Percentiles rank a stretch among this genome's conserved stretches.
phyloP scores from a whole-genome alignment of 2,888 invertebrate species.

The Sphaerophoria taeniata region DNA sequence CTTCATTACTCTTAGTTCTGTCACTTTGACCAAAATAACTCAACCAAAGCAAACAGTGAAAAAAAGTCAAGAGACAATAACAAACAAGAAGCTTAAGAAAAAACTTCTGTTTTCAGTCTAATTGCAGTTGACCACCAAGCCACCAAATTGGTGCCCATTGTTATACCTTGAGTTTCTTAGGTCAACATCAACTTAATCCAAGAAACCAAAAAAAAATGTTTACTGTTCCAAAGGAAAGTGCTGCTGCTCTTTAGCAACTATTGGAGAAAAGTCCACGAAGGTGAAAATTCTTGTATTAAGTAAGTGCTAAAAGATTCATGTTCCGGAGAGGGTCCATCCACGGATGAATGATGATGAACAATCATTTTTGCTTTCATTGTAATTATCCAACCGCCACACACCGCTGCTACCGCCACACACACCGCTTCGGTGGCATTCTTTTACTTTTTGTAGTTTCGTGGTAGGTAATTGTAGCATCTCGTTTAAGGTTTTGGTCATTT shows the following conservation, averaged over 20 bases:
- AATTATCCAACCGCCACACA: slow-evolving; percentile 18
- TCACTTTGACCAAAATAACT: slow-evolving; percentile 35
- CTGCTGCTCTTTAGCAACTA: slow-evolving; percentile 2
- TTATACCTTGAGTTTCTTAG: not conserved
- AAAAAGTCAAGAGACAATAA: slow-evolving; percentile 32
- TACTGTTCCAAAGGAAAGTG: slow-evolving; percentile 51
- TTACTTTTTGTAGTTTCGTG: slow-evolving; percentile 2
- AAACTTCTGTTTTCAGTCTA: slow-evolving; percentile 54
- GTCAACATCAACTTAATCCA: not conserved
- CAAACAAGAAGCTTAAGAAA: not conserved
- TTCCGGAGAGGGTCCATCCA: slow-evolving; percentile 38
- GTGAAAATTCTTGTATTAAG: slow-evolving; percentile 1
- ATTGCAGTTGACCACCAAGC: slow-evolving; percentile 58
- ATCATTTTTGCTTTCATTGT: slow-evolving; percentile 63
- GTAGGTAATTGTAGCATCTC: slow-evolving; percentile 40
- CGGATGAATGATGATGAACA: slow-evolving; percentile 64
- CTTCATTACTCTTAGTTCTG: slow-evolving; percentile 11
- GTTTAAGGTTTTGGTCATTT: not conserved
- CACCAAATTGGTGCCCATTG: slow-evolving; percentile 34
- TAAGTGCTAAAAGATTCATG: slow-evolving; percentile 29
- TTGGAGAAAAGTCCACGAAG: slow-evolving; percentile 24
- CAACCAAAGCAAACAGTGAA: slow-evolving; percentile 36
- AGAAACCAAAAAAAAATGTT: not conserved
- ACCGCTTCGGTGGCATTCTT: not conserved
- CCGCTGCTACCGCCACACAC: too few relatives aligned